Evolutionary conservation across 1,140 invertebrate genomes (phyloP).

Genomic region (Diabrotica virgifera): DNA sequence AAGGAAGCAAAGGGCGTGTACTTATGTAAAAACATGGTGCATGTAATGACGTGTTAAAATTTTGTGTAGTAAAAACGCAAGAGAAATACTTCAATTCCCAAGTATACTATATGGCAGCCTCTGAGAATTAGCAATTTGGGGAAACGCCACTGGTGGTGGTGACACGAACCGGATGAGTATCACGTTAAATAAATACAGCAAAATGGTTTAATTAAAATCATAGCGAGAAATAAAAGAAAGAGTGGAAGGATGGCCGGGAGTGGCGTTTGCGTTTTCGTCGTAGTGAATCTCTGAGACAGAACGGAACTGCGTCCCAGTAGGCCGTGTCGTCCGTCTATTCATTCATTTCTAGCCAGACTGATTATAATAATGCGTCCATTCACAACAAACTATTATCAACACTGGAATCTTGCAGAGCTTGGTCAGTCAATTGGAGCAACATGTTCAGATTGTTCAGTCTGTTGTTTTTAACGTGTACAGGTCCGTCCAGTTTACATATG

Average conservation of each 20-base stretch:
- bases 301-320: conserved; percentile 31
- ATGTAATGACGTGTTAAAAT: no score
- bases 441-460: conserved; percentile 10
- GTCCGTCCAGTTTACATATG: background rate
- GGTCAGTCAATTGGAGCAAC: conserved; percentile 18
- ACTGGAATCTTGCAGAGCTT: conserved; percentile 21
- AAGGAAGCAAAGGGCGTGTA: no score
- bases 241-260: conserved; percentile 7
- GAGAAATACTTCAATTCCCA: no score
- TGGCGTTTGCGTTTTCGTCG: background rate
- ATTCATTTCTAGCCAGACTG: conserved; percentile 30
- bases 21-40: no score
- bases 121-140: no score
- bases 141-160: conserved; percentile 9
- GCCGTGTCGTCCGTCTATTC: conserved; percentile 29
- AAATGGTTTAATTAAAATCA: conserved; percentile 27
- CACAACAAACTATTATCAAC: conserved; percentile 26
- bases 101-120: no score
- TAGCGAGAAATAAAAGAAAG: conserved; percentile 16
- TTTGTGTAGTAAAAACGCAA: no score
- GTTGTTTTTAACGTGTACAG: background rate
- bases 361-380: conserved; percentile 29
- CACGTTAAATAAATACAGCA: conserved; percentile 19
- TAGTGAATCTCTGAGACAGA: conserved; percentile 18
- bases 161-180: conserved; percentile 22